These are phyloP conservation scores for Hipposideros larvatus DNA, from an alignment of 2,797 vertebrate species.

Conservation along the genomic window DNA sequence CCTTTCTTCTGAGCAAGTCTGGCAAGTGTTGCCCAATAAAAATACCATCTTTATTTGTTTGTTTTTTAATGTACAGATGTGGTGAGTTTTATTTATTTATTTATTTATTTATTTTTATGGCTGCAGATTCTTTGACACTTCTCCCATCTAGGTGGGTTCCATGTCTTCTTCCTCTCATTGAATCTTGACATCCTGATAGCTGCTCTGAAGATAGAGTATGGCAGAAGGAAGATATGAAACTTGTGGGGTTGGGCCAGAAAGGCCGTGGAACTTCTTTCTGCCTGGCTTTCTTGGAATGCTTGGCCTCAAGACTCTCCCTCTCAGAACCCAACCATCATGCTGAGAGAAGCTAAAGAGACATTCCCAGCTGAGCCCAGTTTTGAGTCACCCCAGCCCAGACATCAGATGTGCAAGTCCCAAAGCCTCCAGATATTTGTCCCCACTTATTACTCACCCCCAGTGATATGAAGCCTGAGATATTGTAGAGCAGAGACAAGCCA, in stretches of 20 bases:
- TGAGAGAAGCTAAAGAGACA: not conserved
- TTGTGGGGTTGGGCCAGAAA: not conserved
- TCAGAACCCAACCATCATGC: not conserved
- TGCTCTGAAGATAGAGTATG: not conserved
- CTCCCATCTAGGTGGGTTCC: not conserved
- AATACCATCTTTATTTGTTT: not conserved
- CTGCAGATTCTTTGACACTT: not conserved
- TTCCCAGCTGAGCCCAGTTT: no score
- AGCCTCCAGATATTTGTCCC: not conserved
- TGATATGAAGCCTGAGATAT: not conserved
- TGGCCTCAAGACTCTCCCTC: not conserved
- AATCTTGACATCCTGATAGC: not conserved
- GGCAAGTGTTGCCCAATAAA: not conserved
- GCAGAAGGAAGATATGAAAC: not conserved
- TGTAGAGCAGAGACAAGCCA: not conserved
- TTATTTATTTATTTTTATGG: not conserved
- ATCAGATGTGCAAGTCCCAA: not conserved
- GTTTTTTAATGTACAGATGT: not conserved
- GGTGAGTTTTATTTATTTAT: not conserved
- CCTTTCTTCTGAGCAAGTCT: constrained; percentile 8
- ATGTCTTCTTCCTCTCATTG: not conserved
- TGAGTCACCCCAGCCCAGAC: not conserved
- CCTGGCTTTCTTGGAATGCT: not conserved
- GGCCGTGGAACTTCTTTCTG: not conserved
- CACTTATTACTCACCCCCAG: not conserved